Conservation (phyloP, 2,113 vertebrate genomes). For the Maccullochella peelii region DNA sequence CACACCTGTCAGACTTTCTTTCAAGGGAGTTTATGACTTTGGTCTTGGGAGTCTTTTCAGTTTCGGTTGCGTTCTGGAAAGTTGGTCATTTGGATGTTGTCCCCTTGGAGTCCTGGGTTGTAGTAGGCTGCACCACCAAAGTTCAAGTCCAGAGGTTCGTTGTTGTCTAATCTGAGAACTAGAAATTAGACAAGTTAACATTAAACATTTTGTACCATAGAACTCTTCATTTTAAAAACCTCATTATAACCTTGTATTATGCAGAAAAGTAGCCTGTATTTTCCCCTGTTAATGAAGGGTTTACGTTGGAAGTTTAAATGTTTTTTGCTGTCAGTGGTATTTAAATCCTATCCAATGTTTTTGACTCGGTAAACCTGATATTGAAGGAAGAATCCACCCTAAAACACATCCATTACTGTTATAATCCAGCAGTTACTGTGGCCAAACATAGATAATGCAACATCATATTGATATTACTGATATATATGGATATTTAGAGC, state of each 20-base stretch:
- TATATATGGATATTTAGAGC: neutral
- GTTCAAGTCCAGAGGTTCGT: slow-evolving; percentile 76
- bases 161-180: slow-evolving; percentile 90
- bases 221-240: neutral
- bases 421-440: neutral
- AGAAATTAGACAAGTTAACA: slow-evolving; percentile 54
- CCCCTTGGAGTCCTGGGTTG: slow-evolving; percentile 79
- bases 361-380: neutral
- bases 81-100: slow-evolving; percentile 84
- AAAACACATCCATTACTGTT: neutral
- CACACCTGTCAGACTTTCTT: neutral
- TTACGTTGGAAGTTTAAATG: neutral
- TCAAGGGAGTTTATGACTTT: slow-evolving; percentile 32
- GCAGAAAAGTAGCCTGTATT: neutral
- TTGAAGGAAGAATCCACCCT: neutral
- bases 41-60: slow-evolving; percentile 10
- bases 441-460: neutral
- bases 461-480: neutral
- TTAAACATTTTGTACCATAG: neutral
- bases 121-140: slow-evolving; percentile 81
- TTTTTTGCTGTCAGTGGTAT: neutral
- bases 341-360: neutral
- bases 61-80: slow-evolving; percentile 58
- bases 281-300: neutral
- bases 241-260: neutral